These are phyloP conservation scores for Aphelocoma coerulescens DNA, from an alignment of 2,113 vertebrate genomes.

Conservation along the genomic window DNA sequence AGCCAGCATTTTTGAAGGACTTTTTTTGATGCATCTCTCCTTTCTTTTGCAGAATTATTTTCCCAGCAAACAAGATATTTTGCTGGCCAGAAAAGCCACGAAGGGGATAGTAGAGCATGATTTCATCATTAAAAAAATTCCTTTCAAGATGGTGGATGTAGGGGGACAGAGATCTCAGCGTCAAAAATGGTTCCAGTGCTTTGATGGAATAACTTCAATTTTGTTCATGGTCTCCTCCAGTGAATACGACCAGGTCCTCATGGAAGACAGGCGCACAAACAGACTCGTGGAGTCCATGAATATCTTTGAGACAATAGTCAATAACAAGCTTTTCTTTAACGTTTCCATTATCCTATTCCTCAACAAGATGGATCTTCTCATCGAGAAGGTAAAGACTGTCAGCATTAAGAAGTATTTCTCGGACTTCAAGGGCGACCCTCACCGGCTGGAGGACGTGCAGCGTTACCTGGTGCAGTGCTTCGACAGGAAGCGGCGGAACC, in stretches of 20 bases:
- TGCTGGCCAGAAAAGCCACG: conserved; percentile 93
- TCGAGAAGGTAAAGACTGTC: conserved; percentile 88
- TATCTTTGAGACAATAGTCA: conserved; percentile 97
- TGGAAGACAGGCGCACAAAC: conserved; percentile 96
- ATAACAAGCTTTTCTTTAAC: conserved; percentile 97
- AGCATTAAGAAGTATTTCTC: conserved; percentile 94
- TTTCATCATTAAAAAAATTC: conserved; percentile 96
- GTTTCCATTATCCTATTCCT: conserved; percentile 98
- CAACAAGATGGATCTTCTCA: conserved; percentile 95
- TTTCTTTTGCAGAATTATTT: conserved; percentile 82
- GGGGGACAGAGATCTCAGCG: conserved; percentile 95
- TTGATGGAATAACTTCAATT: conserved; percentile 95
- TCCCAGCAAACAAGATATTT: conserved; percentile 92
- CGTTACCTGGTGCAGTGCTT: conserved; percentile 91
- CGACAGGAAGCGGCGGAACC: conserved; percentile 88
- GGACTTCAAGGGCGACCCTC: conserved; percentile 88
- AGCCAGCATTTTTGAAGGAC: not conserved
- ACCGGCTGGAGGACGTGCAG: conserved; percentile 89
- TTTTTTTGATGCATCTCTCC: not conserved
- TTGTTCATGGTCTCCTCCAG: conserved; percentile 97
- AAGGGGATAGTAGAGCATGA: conserved; percentile 97
- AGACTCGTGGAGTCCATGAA: conserved; percentile 96
- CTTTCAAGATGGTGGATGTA: conserved; percentile 98
- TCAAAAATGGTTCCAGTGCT: conserved; percentile 99
- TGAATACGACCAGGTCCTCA: conserved; percentile 93